Evolutionary conservation across 2,113 vertebrate genomes (phyloP).

Genomic region (Baryphthengus martii): DNA sequence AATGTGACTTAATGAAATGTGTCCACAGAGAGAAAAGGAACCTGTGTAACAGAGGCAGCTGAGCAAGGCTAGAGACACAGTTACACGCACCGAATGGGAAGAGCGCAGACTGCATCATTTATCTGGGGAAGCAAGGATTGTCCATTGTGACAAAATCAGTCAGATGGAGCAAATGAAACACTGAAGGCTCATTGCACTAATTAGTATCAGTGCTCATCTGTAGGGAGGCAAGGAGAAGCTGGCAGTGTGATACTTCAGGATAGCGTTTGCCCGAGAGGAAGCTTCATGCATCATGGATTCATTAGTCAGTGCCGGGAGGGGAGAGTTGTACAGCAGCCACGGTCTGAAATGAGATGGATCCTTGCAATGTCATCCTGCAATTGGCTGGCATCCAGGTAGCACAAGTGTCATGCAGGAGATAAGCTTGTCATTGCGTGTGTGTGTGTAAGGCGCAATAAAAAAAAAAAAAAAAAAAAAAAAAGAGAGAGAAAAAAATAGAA

Average conservation of each 20-base stretch:
- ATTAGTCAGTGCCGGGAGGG: not conserved
- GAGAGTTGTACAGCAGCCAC: not conserved
- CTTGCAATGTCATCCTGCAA: not conserved
- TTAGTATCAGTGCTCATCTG: slow-evolving; percentile 33
- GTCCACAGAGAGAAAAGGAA: not conserved
- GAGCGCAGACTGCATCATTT: not conserved
- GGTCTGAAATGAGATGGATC: not conserved
- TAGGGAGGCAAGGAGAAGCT: not conserved
- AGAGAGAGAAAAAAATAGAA: not conserved
- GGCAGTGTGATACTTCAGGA: not conserved
- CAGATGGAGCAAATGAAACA: slow-evolving; percentile 26
- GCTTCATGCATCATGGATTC: not conserved
- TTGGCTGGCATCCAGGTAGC: not conserved
- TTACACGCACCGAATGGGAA: not conserved
- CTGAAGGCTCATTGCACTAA: slow-evolving; percentile 45
- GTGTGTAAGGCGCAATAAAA: not conserved
- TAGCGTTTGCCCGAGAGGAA: not conserved
- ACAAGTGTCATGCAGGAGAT: not conserved
- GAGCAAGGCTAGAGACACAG: not conserved
- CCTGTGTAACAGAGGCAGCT: not conserved
- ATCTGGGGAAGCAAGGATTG: slow-evolving; percentile 25
- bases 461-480: not conserved
- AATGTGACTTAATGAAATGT: not conserved
- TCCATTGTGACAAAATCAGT: slow-evolving; percentile 42
- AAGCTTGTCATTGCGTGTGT: not conserved